Conservation (phyloP, 1,140 invertebrate genomes). For the Drosophila sulfurigaster region DNA sequence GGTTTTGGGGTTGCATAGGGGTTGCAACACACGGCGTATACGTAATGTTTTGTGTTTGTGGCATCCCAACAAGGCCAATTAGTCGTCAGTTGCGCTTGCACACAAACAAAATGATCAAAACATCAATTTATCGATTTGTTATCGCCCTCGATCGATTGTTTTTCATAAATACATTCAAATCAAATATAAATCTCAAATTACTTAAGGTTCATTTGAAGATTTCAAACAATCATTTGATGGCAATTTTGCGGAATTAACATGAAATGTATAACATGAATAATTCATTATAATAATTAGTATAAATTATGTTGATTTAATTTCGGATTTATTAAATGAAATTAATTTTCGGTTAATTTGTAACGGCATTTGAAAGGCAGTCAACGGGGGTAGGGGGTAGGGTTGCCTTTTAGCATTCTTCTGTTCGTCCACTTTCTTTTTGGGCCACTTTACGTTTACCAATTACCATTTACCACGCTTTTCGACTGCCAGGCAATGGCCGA, state of each 20-base stretch:
- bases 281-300: slow-evolving; percentile 3
- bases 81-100: slow-evolving; percentile 13
- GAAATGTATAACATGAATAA: background rate
- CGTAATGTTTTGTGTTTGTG: slow-evolving; percentile 13
- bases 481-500: slow-evolving; percentile 38
- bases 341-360: background rate
- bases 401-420: slow-evolving; percentile 49
- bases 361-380: slow-evolving; percentile 31
- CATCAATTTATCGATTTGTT: background rate
- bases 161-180: too few relatives aligned
- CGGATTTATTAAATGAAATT: background rate
- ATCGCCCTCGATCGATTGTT: background rate
- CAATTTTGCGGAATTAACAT: background rate
- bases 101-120: background rate
- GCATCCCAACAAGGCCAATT: slow-evolving; percentile 21
- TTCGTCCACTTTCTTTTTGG: slow-evolving; percentile 72
- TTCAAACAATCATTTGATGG: background rate
- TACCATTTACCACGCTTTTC: slow-evolving; percentile 70
- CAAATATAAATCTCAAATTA: background rate
- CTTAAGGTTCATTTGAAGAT: background rate
- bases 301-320: background rate
- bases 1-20: slow-evolving; percentile 23
- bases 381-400: slow-evolving; percentile 13
- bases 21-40: slow-evolving; percentile 39
- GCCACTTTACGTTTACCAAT: slow-evolving; percentile 71